Evolutionary conservation across 2,113 vertebrate genomes (phyloP), one percentile per base, ranked within the genome.

Genomic region (Leptobrachium ailaonicum): DNA sequence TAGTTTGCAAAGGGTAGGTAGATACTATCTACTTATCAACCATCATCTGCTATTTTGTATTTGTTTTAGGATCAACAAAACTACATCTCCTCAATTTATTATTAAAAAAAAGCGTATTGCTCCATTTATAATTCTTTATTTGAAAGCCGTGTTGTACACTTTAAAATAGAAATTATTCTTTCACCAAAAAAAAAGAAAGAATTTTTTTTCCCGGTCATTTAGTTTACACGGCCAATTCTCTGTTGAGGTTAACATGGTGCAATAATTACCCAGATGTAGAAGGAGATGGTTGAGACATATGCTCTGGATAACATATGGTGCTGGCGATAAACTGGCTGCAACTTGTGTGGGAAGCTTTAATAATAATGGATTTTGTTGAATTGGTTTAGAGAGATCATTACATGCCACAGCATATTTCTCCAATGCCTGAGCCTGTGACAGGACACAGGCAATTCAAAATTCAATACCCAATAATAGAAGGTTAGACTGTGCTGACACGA

Each of bases 321-420:
- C 62, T 73, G 54, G 47, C 32, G 62, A 54, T 56, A 80, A 73
- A 42, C 62, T 66, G 62, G 11, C 47, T 66, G 2, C 70, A 32
- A 13, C 70, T 54, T 80, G 70, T 67, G 47, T 44, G 62, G 70
- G 70, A 80, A 73, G 77, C 60, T 58, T 80, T 64, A 32, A 67
- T 9, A 67, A 66, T 73, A 80, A 80, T 80, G 62, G 62, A 67
- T 80, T 73, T 42, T 58, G 71, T 73, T 67, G 77, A 80, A 58
- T 40, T 80, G 62, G 77, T 73, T 73, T 44, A 73, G 70, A 73
- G 41, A 62, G 77, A 66, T 73, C 77, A 80, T 80, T 80, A 73
- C 45, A 80, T 80, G 62, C 70, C 70, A 67, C 14, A 66, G 41
- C 41, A 71, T 73, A 80, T 73, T 66, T 73, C 5, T 71, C 62